Evolutionary conservation across 2,888 invertebrate genomes (phyloP), one percentile per base, ranked within the genome.

Genomic region (Eupeodes luniger): DNA sequence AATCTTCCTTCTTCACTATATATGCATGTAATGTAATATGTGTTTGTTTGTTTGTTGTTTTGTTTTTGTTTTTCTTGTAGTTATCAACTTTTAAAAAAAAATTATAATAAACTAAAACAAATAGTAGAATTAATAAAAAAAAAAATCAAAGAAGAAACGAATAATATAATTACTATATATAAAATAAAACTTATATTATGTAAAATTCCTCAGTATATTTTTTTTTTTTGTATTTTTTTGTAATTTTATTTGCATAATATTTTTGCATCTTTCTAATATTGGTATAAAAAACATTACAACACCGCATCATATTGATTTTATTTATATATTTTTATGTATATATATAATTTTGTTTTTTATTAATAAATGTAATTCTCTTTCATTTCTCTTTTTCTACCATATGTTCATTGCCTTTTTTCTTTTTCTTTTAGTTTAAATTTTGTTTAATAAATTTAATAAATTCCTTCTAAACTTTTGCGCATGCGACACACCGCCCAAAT

Each of bases 211-310:
- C 87, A 79, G 77, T 84, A 80, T 90, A 89, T 85, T 74, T 80
- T 86, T 85, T 74, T 80, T 86, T 19, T 78, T 85, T 79, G 55
- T 69, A 70, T 75, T 67, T 81, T 87, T 77, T 70, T 57, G 9
- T 27, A 75, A 74, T 57, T 77, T 83, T 77, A 79, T 59, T 76
- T 69, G 61, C 66, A 59, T 69, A 57, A 69, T 80, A 19, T 79
- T 70, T 70, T 80, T 85, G 89, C 89, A 89, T 89, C 81, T 83
- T 86, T 89, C 89, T 84, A 89, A 87, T 79, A 90, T 89, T 89
- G 84, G 89, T 90, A 89, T 90, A 89, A 90, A 85, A 89, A 89
- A 84, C 88, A 88, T 85, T 88, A 88, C 88, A 88, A 88, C 88
- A 88, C 88, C 77, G 88, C 88, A 85, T 88, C 81, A 49, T 78